phyloP scores from a whole-genome alignment of 2,888 invertebrate genomes.

The Apocheima hispidaria region DNA sequence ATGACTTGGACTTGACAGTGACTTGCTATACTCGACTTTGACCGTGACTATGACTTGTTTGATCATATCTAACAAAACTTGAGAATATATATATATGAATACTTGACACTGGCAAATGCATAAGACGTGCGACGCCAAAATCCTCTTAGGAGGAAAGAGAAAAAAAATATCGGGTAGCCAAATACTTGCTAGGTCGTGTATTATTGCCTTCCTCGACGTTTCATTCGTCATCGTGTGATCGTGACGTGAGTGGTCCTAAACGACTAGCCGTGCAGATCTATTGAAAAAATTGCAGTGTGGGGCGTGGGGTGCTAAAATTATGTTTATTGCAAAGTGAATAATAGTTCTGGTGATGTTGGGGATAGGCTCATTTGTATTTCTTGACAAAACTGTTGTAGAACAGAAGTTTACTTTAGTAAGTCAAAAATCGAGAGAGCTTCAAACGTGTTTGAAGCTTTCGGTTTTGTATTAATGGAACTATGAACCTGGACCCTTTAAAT shows the following conservation, averaged over 20 bases:
- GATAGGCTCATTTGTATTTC: slow-evolving; percentile 77
- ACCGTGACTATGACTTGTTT: no score
- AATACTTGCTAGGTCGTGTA: neutral
- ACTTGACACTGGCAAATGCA: no score
- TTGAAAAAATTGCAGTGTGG: slow-evolving; percentile 54
- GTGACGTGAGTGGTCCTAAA: no score
- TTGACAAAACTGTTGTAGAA: slow-evolving; percentile 77
- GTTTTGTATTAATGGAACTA: slow-evolving; percentile 97
- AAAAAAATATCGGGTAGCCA: no score
- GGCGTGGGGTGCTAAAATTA: slow-evolving; percentile 66
- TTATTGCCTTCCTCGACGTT: slow-evolving; percentile 16
- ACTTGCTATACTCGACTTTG: no score
- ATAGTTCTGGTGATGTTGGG: slow-evolving; percentile 84
- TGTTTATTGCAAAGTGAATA: slow-evolving; percentile 74
- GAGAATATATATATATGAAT: no score
- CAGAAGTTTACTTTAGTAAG: slow-evolving; percentile 83
- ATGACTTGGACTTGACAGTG: no score
- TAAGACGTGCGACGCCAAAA: no score
- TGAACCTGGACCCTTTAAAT: slow-evolving; percentile 99
- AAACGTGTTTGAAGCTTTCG: slow-evolving; percentile 98
- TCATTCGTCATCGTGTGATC: slow-evolving; percentile 33
- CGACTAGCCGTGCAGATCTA: slow-evolving; percentile 53
- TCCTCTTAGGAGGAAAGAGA: no score
- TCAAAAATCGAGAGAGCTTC: slow-evolving; percentile 95
- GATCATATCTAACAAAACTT: no score